Evolutionary conservation across 1,140 invertebrate species (phyloP).

Genomic region (Sinella curviseta): DNA sequence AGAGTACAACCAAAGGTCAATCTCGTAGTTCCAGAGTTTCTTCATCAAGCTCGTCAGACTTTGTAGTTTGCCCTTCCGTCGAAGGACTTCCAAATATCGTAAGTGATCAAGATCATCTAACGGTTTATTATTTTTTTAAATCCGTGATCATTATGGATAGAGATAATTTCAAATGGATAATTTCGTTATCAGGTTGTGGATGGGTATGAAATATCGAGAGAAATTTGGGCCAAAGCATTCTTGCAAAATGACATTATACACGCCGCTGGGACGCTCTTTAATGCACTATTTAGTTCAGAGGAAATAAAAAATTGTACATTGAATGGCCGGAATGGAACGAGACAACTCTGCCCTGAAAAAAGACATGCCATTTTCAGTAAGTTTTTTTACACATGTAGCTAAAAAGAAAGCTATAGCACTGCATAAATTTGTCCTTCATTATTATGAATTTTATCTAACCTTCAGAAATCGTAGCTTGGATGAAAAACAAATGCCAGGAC

Average conservation of each 20-base stretch:
- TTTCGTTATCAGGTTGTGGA: not conserved
- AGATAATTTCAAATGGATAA: not conserved
- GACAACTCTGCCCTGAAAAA: conserved; percentile 2
- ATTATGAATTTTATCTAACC: not conserved
- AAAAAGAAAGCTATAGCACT: not conserved
- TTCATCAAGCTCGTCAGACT: not conserved
- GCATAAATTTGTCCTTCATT: not conserved
- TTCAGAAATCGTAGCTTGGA: conserved; percentile 13
- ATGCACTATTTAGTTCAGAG: conserved; percentile 3
- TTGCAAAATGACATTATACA: conserved; percentile 22
- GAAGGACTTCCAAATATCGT: conserved; percentile 11
- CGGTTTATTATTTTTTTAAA: too few relatives aligned
- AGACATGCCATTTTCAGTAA: conserved; percentile 21
- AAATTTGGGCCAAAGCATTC: conserved; percentile 32
- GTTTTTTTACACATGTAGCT: not conserved
- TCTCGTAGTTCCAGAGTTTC: not conserved
- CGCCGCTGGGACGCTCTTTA: conserved; percentile 16
- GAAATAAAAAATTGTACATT: conserved; percentile 26
- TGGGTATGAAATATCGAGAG: conserved; percentile 27
- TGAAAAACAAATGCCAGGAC: conserved; percentile 23
- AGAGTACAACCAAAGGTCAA: conserved; percentile 19
- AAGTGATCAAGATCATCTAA: not conserved
- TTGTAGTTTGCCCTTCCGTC: not conserved
- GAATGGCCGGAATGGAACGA: conserved; percentile 13
- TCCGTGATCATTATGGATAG: not conserved